Percentiles rank a stretch among this genome's conserved stretches.
phyloP scores from a whole-genome alignment of 2,888 invertebrate species.

The Neelides folsomi region DNA sequence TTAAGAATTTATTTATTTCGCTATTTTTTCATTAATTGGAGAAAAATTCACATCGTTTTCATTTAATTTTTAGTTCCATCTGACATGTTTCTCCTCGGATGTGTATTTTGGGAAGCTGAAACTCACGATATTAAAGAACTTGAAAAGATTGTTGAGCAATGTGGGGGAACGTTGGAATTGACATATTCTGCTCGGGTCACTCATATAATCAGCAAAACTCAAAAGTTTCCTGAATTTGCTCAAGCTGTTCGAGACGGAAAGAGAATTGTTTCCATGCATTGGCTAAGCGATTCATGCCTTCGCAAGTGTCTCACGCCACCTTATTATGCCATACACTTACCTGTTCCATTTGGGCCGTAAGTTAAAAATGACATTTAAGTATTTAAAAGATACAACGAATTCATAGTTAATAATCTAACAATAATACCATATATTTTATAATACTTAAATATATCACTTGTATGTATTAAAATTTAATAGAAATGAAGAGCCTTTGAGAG shows the following conservation, averaged over 20 bases:
- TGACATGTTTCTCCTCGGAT: constrained; percentile 79
- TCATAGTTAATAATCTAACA: too few relatives aligned
- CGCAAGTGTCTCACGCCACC: constrained; percentile 79
- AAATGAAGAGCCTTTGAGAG: constrained; percentile 51
- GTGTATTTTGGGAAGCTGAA: constrained; percentile 54
- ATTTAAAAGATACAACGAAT: too few relatives aligned
- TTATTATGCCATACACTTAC: constrained; percentile 86
- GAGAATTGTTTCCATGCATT: constrained; percentile 67
- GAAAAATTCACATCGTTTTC: too few relatives aligned
- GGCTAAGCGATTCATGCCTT: constrained; percentile 80
- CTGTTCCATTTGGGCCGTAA: constrained; percentile 50
- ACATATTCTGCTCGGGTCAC: constrained; percentile 73
- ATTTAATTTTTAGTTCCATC: constrained; percentile 49
- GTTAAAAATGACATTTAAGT: too few relatives aligned
- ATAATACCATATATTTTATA: too few relatives aligned
- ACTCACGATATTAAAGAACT: constrained; percentile 42
- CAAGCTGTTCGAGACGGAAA: constrained; percentile 56
- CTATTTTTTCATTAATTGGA: too few relatives aligned
- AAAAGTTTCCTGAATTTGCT: constrained; percentile 79
- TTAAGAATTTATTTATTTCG: too few relatives aligned
- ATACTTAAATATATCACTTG: not conserved
- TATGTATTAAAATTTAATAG: constrained; percentile 33
- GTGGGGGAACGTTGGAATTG: constrained; percentile 75
- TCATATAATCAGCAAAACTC: constrained; percentile 81
- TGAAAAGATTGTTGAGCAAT: constrained; percentile 58